Percentiles rank a stretch among this genome's conserved stretches.
Evolutionary conservation across 1,140 invertebrate genomes (phyloP).

Genomic region (Araneus ventricosus): DNA sequence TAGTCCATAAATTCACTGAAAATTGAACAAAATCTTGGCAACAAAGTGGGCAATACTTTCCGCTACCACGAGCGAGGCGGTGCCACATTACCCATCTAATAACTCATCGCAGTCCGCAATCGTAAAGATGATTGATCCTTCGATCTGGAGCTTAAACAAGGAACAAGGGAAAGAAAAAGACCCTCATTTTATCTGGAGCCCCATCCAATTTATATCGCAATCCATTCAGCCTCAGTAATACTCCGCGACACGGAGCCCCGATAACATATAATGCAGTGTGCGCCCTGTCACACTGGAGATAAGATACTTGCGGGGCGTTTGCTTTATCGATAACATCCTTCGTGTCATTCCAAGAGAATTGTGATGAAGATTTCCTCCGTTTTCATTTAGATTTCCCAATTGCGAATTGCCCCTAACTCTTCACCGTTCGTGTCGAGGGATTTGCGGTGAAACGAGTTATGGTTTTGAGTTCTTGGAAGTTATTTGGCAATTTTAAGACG

Average conservation of each 20-base stretch:
- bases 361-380: background rate
- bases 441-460: no score
- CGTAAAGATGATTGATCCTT: slow-evolving; percentile 21
- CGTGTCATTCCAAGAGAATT: background rate
- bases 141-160: slow-evolving; percentile 13
- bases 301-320: slow-evolving; percentile 1
- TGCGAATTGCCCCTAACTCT: background rate
- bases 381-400: slow-evolving; percentile 6
- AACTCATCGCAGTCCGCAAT: background rate
- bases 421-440: no score
- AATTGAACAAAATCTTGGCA: background rate
- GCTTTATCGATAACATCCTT: slow-evolving; percentile 4
- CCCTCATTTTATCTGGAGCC: slow-evolving; percentile 18
- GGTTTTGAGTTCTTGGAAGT: no score
- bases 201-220: slow-evolving; percentile 42
- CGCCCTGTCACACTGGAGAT: slow-evolving; percentile 5
- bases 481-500: no score
- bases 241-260: background rate
- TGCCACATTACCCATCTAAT: background rate
- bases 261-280: slow-evolving; percentile 39
- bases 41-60: background rate
- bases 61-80: background rate
- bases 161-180: background rate
- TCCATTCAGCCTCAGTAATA: slow-evolving; percentile 3
- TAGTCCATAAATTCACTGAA: no score